These are phyloP conservation scores for Choristoneura fumiferana DNA, from an alignment of 1,140 invertebrate genomes.

Conservation along the genomic window DNA sequence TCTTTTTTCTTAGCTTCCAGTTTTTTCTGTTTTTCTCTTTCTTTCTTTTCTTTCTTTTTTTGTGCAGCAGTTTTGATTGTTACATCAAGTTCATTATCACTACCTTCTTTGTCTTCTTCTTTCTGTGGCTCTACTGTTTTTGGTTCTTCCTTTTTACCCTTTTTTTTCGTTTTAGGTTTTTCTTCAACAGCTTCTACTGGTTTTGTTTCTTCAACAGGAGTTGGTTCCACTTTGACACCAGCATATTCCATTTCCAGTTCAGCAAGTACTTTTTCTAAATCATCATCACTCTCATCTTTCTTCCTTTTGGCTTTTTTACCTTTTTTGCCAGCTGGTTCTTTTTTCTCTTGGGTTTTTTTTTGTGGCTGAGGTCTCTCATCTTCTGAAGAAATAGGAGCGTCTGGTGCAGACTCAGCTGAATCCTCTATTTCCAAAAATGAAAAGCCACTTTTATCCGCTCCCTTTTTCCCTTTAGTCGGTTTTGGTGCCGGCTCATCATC, in stretches of 20 bases:
- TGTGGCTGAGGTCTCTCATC: slow-evolving; percentile 71
- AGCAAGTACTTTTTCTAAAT: slow-evolving; percentile 90
- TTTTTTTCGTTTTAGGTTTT: slow-evolving; percentile 68
- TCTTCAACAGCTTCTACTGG: slow-evolving; percentile 75
- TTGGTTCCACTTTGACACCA: slow-evolving; percentile 77
- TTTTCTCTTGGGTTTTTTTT: slow-evolving; percentile 78
- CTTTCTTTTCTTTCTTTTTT: slow-evolving; percentile 93
- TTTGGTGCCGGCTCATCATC: slow-evolving; percentile 68
- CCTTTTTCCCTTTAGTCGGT: slow-evolving; percentile 73
- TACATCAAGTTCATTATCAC: slow-evolving; percentile 79
- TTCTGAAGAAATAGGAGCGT: slow-evolving; percentile 72
- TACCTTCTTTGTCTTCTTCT: slow-evolving; percentile 67
- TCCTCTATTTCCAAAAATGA: slow-evolving; percentile 81
- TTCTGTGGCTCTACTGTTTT: slow-evolving; percentile 72
- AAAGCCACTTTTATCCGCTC: slow-evolving; percentile 80
- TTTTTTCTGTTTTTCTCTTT: slow-evolving; percentile 89
- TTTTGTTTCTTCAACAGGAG: slow-evolving; percentile 59
- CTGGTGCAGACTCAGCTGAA: slow-evolving; percentile 68
- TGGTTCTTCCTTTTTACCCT: slow-evolving; percentile 72
- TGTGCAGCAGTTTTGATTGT: slow-evolving; percentile 90
- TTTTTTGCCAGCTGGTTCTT: slow-evolving; percentile 81
- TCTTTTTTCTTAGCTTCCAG: slow-evolving; percentile 81
- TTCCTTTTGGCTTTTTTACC: slow-evolving; percentile 86
- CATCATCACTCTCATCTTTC: slow-evolving; percentile 89
- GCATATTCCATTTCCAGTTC: slow-evolving; percentile 89